These are phyloP conservation scores for Poecilia picta DNA, from an alignment of 2,797 vertebrate genomes.

Conservation along the genomic window DNA sequence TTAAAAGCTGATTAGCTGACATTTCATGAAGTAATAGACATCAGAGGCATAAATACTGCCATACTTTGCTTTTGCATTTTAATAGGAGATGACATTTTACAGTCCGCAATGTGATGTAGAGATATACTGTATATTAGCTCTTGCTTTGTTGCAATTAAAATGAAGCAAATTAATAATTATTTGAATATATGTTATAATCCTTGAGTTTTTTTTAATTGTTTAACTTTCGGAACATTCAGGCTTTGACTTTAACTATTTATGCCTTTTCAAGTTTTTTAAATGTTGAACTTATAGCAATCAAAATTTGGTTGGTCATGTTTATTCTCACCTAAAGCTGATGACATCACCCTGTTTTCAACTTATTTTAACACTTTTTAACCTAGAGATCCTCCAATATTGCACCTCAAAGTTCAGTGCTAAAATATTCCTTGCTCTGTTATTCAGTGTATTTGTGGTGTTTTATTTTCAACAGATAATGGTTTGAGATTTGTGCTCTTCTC, in stretches of 20 bases:
- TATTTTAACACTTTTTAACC: background rate
- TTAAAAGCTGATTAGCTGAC: conserved; percentile 21
- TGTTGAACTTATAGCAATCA: background rate
- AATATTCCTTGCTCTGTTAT: no score
- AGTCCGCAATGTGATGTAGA: background rate
- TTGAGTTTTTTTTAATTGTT: background rate
- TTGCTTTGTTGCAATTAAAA: conserved; percentile 7
- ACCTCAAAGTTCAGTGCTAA: no score
- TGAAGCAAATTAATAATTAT: background rate
- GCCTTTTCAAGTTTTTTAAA: background rate
- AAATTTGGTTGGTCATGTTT: background rate
- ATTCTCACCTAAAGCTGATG: background rate
- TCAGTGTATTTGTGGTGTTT: no score
- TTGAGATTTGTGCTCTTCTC: no score
- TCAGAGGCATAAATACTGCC: conserved; percentile 1
- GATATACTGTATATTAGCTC: background rate
- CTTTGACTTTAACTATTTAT: no score
- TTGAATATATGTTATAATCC: background rate
- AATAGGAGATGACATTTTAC: background rate
- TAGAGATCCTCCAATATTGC: no score
- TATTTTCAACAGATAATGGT: no score
- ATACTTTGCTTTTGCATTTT: background rate
- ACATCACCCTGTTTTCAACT: background rate
- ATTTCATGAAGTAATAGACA: conserved; percentile 17
- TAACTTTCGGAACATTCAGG: background rate